phyloP scores from a whole-genome alignment of 2,888 invertebrate species.

The Volucella inflata region DNA sequence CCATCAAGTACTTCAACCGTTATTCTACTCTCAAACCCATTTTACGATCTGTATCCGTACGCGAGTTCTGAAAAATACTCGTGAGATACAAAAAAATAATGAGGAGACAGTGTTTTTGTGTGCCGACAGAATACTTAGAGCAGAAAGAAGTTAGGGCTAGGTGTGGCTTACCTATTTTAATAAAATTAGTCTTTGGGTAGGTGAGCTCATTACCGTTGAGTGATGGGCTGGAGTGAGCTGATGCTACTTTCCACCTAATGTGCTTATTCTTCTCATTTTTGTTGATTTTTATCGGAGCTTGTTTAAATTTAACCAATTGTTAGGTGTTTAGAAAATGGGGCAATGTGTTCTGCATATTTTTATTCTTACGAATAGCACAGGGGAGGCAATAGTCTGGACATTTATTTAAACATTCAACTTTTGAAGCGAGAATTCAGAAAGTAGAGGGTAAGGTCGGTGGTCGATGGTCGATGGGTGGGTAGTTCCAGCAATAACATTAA shows the following conservation, averaged over 20 bases:
- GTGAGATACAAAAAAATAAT: background rate
- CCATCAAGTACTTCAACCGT: conserved; percentile 60
- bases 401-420: too few species aligned
- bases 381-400: too few species aligned
- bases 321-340: too few species aligned
- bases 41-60: conserved; percentile 23
- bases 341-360: too few species aligned
- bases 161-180: background rate
- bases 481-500: too few species aligned
- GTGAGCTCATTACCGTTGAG: conserved; percentile 62
- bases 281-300: background rate
- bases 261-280: background rate
- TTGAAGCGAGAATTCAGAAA: too few species aligned
- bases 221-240: background rate
- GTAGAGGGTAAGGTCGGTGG: too few species aligned
- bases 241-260: too few species aligned
- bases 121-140: background rate
- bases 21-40: conserved; percentile 20
- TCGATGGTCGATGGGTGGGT: too few species aligned
- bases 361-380: too few species aligned
- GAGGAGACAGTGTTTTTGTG: background rate
- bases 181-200: conserved; percentile 27
- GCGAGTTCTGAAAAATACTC: background rate
- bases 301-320: too few species aligned
- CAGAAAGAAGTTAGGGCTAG: background rate